phyloP scores from a whole-genome alignment of 1,140 invertebrate species.

The Drosophila sucinea region DNA sequence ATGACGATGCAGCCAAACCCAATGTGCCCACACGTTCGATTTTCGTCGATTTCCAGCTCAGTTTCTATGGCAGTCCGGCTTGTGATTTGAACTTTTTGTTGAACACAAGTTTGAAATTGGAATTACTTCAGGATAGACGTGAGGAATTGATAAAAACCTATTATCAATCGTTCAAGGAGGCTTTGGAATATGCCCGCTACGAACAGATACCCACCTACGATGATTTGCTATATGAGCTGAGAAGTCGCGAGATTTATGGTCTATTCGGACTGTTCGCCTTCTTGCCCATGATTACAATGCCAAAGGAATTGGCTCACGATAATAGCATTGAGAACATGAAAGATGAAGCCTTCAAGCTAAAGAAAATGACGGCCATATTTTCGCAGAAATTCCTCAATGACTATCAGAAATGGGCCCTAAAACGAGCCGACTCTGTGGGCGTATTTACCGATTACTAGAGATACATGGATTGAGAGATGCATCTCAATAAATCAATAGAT shows the following conservation, averaged over 20 bases:
- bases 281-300: conserved; percentile 69
- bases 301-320: conserved; percentile 61
- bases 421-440: conserved; percentile 63
- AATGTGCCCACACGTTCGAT: conserved; percentile 84
- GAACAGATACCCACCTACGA: conserved; percentile 82
- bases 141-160: conserved; percentile 80
- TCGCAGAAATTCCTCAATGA: conserved; percentile 54
- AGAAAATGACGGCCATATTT: conserved; percentile 65
- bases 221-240: conserved; percentile 72
- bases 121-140: conserved; percentile 67
- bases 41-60: conserved; percentile 83
- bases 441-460: conserved; percentile 67
- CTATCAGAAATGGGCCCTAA: conserved; percentile 60
- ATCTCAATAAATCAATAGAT: conserved; percentile 20
- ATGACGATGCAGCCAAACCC: conserved; percentile 80
- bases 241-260: conserved; percentile 72
- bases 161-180: conserved; percentile 58
- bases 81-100: conserved; percentile 79
- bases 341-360: conserved; percentile 51
- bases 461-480: neutral
- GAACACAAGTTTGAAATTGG: conserved; percentile 68
- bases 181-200: conserved; percentile 81
- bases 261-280: conserved; percentile 69
- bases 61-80: conserved; percentile 73
- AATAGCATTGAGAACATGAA: conserved; percentile 69